A percentile compares a stretch with the other conserved stretches of the same genome.
These are phyloP conservation scores for Neotoma lepida DNA, from an alignment of 2,113 vertebrate species.

Conservation along the genomic window DNA sequence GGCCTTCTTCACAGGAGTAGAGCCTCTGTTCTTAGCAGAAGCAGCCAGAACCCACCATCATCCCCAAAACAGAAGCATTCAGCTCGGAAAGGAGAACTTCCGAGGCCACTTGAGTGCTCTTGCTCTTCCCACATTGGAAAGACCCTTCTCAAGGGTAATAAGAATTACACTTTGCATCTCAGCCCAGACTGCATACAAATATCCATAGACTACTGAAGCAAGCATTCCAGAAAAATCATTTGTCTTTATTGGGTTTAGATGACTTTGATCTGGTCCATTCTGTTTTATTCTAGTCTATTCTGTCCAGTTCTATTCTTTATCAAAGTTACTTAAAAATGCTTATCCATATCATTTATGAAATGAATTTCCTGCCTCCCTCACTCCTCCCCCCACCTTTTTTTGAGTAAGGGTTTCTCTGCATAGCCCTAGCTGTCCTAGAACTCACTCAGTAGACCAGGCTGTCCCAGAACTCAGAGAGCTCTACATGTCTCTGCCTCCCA, in stretches of 20 bases:
- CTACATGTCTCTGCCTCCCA: background rate
- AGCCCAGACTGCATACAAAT: background rate
- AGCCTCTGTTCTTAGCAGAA: background rate
- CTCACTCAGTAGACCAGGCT: no score
- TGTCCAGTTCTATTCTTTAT: background rate
- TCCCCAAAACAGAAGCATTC: accelerated
- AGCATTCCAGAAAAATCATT: background rate
- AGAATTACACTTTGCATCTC: background rate
- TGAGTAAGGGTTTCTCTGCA: background rate
- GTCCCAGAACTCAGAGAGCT: background rate
- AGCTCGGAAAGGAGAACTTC: background rate
- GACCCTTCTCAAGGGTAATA: background rate
- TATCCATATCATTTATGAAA: background rate
- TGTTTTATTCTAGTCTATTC: background rate
- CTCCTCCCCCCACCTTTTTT: no score
- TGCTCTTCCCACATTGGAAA: background rate
- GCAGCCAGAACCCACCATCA: background rate
- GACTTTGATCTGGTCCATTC: background rate
- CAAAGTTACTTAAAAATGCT: background rate
- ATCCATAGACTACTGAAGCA: background rate
- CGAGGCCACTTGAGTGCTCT: no score
- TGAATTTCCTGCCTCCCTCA: background rate
- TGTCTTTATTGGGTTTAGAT: background rate
- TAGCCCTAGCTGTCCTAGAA: background rate
- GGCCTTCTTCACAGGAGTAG: background rate